Evolutionary conservation across 1,140 invertebrate species (phyloP), one percentile per base, ranked within the genome.

Genomic region (Delia radicum): DNA sequence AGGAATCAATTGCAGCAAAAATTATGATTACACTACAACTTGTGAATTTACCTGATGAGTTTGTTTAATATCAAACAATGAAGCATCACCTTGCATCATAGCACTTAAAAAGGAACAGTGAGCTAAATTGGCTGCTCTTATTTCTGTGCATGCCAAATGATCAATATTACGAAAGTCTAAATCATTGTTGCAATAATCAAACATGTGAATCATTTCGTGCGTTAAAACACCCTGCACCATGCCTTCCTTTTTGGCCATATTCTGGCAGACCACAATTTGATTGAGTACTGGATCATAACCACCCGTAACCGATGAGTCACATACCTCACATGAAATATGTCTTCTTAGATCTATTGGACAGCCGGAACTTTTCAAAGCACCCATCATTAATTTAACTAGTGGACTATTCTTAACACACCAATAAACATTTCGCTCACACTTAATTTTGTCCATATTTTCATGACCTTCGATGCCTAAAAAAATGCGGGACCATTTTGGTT

Each of bases 121-220:
- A 0, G 94, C 93, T 6, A 98, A 87, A 87, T 97, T 98, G 0
- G 96, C 96, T 6, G 95, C 95, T 79, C 94, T 87, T 77, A 98
- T 94, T 89, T 99, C 97, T 0, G 96, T 96, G 83, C 97, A 99
- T 0, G 97, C 97, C 48, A 99, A 86, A 87, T 99, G 97, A 80
- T 98, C 93, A 74, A 97, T 87, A 85, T 98, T 96, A 78, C 90
- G 93, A 79, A 97, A 95, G 84, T 99, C 93, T 37, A 98, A 82
- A 73, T 98, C 91, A 78, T 96, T 94, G 61, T 91, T 90, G 87
- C 97, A 99, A 81, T 92, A 94, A 86, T 99, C 97, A 87, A 97
- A 98, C 94, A 98, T 98, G 86, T 99, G 97, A 55, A 98, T 93
- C 89, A 99, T 91, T 87, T 99, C 97, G 87, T 99, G 97, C 1